Evolutionary conservation across 2,888 invertebrate species (phyloP).

Genomic region (Maniola hyperantus): DNA sequence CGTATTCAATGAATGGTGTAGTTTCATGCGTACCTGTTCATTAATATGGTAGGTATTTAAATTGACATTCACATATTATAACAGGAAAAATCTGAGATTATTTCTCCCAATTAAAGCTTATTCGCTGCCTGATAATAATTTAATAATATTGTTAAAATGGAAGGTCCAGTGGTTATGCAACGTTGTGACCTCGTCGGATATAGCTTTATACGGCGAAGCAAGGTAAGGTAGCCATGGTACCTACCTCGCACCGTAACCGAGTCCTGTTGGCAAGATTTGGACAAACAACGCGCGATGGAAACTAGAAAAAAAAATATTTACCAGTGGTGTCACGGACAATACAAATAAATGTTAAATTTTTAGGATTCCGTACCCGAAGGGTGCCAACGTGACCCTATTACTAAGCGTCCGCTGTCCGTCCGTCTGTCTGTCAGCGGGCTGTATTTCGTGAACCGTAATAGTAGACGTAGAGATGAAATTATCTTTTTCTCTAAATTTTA

Average conservation of each 20-base stretch:
- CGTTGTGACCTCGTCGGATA: slow-evolving; percentile 74
- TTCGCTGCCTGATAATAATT: slow-evolving; percentile 18
- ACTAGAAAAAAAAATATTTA: no score
- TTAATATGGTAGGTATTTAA: neutral
- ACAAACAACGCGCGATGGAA: neutral
- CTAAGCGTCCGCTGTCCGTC: no score
- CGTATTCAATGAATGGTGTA: slow-evolving; percentile 5
- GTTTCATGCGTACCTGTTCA: slow-evolving; percentile 3
- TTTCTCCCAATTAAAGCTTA: slow-evolving; percentile 10
- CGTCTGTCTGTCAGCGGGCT: no score
- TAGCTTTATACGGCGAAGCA: slow-evolving; percentile 70
- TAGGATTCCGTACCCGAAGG: no score
- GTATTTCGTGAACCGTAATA: no score
- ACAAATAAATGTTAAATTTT: no score
- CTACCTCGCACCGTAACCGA: slow-evolving; percentile 56
- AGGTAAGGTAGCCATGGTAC: slow-evolving; percentile 64
- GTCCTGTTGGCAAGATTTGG: neutral
- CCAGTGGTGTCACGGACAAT: no score
- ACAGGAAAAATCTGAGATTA: neutral
- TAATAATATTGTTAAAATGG: slow-evolving; percentile 31
- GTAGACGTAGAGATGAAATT: no score
- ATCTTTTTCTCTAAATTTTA: no score
- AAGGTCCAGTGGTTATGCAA: slow-evolving; percentile 59
- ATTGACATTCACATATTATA: slow-evolving; percentile 1
- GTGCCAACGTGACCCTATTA: no score